These are phyloP conservation scores for Lepus americanus DNA, from an alignment of 2,113 vertebrate species.

Conservation along the genomic window DNA sequence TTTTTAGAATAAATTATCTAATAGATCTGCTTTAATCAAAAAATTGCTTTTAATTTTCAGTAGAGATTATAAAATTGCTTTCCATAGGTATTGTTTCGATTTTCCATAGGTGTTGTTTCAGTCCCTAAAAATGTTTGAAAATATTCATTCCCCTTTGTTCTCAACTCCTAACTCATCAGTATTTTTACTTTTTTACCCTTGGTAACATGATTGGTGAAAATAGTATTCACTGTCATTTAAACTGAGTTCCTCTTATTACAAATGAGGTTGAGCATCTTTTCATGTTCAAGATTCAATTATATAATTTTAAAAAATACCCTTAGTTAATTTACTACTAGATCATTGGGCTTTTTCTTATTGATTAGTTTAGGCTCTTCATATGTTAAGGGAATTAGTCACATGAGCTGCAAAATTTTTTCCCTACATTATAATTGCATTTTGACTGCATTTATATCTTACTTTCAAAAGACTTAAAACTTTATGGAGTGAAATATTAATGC, in stretches of 20 bases:
- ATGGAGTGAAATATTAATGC: not conserved
- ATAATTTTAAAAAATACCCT: not conserved
- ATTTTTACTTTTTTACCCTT: not conserved
- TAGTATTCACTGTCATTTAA: not conserved
- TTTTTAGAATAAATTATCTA: not conserved
- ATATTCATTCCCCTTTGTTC: not conserved
- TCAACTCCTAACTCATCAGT: not conserved
- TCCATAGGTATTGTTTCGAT: not conserved
- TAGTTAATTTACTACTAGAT: not conserved
- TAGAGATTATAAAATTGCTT: not conserved
- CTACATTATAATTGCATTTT: not conserved
- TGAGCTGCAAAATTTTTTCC: not conserved
- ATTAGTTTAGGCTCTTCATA: not conserved
- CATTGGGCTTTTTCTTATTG: not conserved
- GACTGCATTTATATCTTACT: not conserved
- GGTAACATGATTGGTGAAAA: not conserved
- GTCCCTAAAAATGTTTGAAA: conserved; percentile 15
- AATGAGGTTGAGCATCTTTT: not conserved
- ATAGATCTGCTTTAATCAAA: conserved; percentile 1
- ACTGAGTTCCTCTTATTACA: not conserved
- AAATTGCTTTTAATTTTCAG: not conserved
- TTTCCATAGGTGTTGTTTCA: not conserved
- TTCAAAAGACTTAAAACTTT: not conserved
- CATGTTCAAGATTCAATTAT: not conserved
- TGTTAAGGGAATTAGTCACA: conserved; percentile 33